phyloP scores from a whole-genome alignment of 2,113 vertebrate species.

The Nycticebus coucang region DNA sequence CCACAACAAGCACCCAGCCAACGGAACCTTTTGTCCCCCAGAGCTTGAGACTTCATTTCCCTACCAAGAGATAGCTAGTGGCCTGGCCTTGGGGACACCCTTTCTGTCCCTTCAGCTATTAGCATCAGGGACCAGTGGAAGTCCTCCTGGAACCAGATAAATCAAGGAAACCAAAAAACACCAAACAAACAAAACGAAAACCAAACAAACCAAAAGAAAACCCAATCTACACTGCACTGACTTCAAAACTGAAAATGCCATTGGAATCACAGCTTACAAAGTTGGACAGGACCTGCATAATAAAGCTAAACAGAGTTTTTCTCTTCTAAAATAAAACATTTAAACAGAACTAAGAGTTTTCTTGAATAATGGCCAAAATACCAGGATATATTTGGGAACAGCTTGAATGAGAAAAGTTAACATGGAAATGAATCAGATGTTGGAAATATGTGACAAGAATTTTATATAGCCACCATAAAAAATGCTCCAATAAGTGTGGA shows the following conservation, averaged over 20 bases:
- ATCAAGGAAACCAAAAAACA: background rate
- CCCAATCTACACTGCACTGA: background rate
- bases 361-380: background rate
- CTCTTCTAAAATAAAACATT: background rate
- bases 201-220: background rate
- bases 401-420: background rate
- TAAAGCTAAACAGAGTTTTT: background rate
- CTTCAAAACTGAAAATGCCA: background rate
- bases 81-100: background rate
- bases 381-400: background rate
- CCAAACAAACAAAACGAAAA: background rate
- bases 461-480: background rate
- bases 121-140: background rate
- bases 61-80: background rate
- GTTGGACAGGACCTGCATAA: background rate
- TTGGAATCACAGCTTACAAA: background rate
- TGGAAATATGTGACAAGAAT: background rate
- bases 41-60: background rate
- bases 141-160: background rate
- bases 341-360: background rate
- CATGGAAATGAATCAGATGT: background rate
- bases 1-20: background rate
- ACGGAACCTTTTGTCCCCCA: background rate
- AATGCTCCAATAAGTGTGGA: too few species aligned
- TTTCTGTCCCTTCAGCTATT: background rate